Evolutionary conservation across 2,113 vertebrate species (phyloP).

Genomic region (Gulo gulo): DNA sequence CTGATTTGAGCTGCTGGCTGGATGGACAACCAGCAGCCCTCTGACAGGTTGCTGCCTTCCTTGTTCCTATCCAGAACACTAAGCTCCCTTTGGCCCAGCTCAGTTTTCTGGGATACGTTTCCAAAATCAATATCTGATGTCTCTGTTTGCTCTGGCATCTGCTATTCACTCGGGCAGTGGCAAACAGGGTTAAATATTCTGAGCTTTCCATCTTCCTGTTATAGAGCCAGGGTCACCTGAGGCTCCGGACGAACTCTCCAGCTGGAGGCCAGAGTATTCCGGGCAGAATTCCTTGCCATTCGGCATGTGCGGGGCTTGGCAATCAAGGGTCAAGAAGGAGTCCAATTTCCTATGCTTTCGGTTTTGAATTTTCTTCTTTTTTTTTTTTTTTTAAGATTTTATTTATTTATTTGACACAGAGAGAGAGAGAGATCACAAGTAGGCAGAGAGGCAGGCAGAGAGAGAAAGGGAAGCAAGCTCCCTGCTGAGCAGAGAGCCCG

Average conservation of each 20-base stretch:
- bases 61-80: conserved; percentile 50
- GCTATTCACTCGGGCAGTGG: conserved; percentile 35
- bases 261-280: neutral
- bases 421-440: too few relatives aligned
- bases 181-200: conserved; percentile 18
- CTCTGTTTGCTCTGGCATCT: conserved; percentile 73
- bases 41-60: conserved; percentile 5
- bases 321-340: neutral
- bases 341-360: neutral
- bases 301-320: neutral
- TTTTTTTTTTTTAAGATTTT: too few relatives aligned
- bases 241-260: conserved; percentile 33
- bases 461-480: too few relatives aligned
- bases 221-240: conserved; percentile 49
- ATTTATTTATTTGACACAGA: too few relatives aligned
- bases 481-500: too few relatives aligned
- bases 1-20: conserved; percentile 9
- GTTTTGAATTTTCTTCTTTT: neutral
- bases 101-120: conserved; percentile 61
- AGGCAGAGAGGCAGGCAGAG: too few relatives aligned
- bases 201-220: conserved; percentile 4
- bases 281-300: neutral
- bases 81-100: conserved; percentile 49
- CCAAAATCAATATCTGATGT: conserved; percentile 65
- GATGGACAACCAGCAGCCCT: neutral